phyloP scores from a whole-genome alignment of 2,797 vertebrate species.

The Epinephelus awoara region DNA sequence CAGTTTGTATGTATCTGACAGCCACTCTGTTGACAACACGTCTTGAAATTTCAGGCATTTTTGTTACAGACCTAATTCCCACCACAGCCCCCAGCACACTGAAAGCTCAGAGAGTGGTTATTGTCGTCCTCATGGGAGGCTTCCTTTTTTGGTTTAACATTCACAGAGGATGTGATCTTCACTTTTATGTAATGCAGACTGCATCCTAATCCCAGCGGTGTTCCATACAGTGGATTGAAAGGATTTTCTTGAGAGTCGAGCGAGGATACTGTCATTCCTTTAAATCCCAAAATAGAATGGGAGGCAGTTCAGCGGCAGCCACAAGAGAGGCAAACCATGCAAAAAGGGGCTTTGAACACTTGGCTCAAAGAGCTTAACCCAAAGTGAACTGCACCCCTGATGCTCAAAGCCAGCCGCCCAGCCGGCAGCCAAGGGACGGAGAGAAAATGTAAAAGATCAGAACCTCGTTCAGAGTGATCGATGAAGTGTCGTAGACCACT shows the following conservation, averaged over 20 bases:
- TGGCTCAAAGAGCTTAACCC: slow-evolving; percentile 70
- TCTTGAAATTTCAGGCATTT: slow-evolving; percentile 24
- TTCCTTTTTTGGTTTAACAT: slow-evolving; percentile 45
- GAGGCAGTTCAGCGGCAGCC: slow-evolving; percentile 42
- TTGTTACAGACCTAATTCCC: slow-evolving; percentile 14
- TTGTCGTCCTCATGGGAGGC: slow-evolving; percentile 35
- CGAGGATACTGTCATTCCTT: slow-evolving; percentile 38
- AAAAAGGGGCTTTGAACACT: slow-evolving; percentile 62
- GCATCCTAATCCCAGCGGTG: slow-evolving; percentile 50
- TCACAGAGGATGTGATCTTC: slow-evolving; percentile 44
- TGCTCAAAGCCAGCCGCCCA: slow-evolving; percentile 44
- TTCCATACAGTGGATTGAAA: slow-evolving; percentile 46
- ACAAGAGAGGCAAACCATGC: slow-evolving; percentile 45
- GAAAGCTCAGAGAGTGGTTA: slow-evolving; percentile 17
- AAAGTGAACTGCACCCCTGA: slow-evolving; percentile 58
- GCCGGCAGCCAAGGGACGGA: slow-evolving; percentile 34
- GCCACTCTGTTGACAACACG: slow-evolving; percentile 7
- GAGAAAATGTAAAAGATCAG: slow-evolving; percentile 39
- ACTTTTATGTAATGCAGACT: slow-evolving; percentile 49
- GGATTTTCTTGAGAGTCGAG: slow-evolving; percentile 53
- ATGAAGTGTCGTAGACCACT: slow-evolving; percentile 48
- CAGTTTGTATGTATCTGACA: background rate
- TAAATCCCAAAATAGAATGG: slow-evolving; percentile 59
- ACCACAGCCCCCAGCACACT: background rate
- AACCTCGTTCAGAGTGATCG: slow-evolving; percentile 53